phyloP scores from a whole-genome alignment of 2,797 vertebrate genomes.

The Acrocephalus scirpaceus region DNA sequence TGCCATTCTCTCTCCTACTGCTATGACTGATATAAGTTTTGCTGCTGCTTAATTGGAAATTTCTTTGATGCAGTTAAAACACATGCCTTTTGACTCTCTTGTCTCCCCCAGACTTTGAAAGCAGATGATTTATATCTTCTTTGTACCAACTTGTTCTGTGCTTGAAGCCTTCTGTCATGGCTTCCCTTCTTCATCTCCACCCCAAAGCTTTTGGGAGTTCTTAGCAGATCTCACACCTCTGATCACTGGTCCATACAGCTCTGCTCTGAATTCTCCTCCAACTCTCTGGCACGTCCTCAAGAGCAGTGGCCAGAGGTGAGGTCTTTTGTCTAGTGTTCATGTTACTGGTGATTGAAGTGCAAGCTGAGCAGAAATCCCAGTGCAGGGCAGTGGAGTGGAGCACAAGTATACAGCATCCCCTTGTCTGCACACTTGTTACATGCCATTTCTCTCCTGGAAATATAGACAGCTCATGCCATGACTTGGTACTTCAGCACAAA shows the following conservation, averaged over 20 bases:
- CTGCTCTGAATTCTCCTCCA: background rate
- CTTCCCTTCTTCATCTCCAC: background rate
- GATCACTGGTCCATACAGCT: background rate
- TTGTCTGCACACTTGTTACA: background rate
- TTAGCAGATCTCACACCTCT: background rate
- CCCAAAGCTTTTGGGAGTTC: background rate
- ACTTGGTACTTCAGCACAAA: background rate
- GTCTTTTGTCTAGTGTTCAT: background rate
- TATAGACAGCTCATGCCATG: background rate
- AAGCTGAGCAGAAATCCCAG: background rate
- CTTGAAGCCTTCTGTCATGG: background rate
- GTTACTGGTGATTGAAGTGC: background rate
- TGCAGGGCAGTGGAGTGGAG: background rate
- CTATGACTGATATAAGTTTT: background rate
- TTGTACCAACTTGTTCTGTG: background rate
- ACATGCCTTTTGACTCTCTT: background rate
- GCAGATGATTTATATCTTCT: background rate
- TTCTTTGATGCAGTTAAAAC: background rate
- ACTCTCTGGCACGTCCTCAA: background rate
- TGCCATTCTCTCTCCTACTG: background rate
- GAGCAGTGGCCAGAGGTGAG: background rate
- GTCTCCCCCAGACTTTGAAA: background rate
- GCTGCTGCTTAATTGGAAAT: background rate
- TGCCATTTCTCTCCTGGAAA: background rate
- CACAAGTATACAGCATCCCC: rapidly evolving